phyloP scores from a whole-genome alignment of 2,113 vertebrate genomes.

The Coturnix japonica region DNA sequence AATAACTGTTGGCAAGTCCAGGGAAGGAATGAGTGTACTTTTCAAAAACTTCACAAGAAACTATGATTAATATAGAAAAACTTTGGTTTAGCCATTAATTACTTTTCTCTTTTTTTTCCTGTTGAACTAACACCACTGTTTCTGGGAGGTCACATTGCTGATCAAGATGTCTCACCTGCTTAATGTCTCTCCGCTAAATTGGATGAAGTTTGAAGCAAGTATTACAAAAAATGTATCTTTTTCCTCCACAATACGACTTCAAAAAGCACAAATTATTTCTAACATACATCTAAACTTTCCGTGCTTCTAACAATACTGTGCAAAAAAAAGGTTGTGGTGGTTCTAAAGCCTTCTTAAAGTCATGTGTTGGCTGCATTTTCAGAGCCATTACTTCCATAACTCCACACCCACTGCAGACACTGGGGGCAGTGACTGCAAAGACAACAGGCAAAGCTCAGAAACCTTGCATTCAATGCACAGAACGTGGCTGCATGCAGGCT shows the following conservation, averaged over 20 bases:
- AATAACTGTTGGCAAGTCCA: neutral
- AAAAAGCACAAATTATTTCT: neutral
- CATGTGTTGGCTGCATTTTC: neutral
- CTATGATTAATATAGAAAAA: neutral
- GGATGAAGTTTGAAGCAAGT: neutral
- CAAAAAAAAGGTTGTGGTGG: neutral
- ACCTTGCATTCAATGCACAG: too few relatives aligned
- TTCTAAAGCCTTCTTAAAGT: neutral
- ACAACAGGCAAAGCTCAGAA: neutral
- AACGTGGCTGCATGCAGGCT: fast-evolving
- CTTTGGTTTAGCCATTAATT: neutral
- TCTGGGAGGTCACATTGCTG: neutral
- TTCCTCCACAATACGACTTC: neutral
- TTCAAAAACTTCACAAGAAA: neutral
- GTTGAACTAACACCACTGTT: neutral
- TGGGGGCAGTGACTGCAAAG: neutral
- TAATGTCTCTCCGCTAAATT: neutral
- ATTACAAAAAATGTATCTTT: neutral
- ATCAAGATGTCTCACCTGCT: neutral
- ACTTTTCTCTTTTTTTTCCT: neutral
- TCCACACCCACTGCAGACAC: neutral
- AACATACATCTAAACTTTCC: neutral
- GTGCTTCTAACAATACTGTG: neutral
- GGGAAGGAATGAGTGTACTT: neutral
- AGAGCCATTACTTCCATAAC: neutral